Percentiles rank a stretch among this genome's conserved stretches.
Evolutionary conservation across 2,797 vertebrate species (phyloP).

Genomic region (Enoplosus armatus): DNA sequence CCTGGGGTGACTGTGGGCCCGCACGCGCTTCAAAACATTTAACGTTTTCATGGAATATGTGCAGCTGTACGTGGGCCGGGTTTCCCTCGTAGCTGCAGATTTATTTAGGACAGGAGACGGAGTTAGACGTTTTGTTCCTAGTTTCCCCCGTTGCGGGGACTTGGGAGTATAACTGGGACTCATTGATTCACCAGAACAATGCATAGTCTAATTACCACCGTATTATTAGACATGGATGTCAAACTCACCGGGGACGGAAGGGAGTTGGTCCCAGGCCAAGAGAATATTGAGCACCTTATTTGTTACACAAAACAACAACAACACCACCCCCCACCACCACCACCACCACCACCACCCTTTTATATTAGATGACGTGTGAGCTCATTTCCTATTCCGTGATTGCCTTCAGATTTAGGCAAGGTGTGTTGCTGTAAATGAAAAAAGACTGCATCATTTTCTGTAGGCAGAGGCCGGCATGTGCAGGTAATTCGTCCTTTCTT

Average conservation of each 20-base stretch:
- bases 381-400: conserved; percentile 29
- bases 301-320: conserved; percentile 44
- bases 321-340: no score
- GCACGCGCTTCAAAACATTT: background rate
- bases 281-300: conserved; percentile 67
- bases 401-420: conserved; percentile 14
- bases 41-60: background rate
- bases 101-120: conserved; percentile 16
- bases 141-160: conserved; percentile 42
- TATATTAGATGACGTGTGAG: conserved; percentile 21
- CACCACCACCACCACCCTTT: no score
- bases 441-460: background rate
- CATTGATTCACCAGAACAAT: conserved; percentile 60
- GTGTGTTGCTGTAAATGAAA: conserved; percentile 14
- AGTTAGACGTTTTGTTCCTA: conserved; percentile 21
- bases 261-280: conserved; percentile 58
- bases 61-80: background rate
- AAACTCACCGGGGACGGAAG: conserved; percentile 47
- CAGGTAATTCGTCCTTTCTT: conserved; percentile 65
- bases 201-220: conserved; percentile 61
- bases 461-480: conserved; percentile 18
- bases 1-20: background rate
- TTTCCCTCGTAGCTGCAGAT: conserved; percentile 9
- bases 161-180: conserved; percentile 45
- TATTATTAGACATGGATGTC: conserved; percentile 67